phyloP scores from a whole-genome alignment of 2,797 vertebrate species.

The Pteronotus mesoamericanus region DNA sequence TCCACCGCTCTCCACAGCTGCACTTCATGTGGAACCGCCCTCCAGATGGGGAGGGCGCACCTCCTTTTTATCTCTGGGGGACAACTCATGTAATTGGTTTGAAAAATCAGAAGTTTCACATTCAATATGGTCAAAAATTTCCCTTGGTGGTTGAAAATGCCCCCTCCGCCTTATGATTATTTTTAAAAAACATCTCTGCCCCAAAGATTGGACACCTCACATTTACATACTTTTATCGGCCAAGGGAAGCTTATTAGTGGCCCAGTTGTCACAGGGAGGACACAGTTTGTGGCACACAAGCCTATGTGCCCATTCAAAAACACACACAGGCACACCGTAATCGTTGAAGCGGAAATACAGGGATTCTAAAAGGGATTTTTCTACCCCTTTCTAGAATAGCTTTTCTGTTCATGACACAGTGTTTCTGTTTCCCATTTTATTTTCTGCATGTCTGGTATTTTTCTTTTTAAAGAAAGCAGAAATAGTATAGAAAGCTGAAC shows the following conservation, averaged over 20 bases:
- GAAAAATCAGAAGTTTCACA: constrained; percentile 47
- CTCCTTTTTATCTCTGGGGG: not conserved
- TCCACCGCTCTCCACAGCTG: not conserved
- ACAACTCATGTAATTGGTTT: not conserved
- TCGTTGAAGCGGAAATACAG: not conserved
- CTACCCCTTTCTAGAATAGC: not conserved
- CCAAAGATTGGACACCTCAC: constrained; percentile 34
- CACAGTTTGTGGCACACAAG: constrained; percentile 40
- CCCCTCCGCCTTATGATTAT: not conserved
- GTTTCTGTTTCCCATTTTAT: not conserved
- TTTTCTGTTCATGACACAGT: not conserved
- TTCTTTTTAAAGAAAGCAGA: constrained; percentile 38
- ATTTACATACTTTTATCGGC: not conserved
- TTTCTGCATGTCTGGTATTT: not conserved
- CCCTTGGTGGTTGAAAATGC: constrained; percentile 14
- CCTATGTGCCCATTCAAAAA: not conserved
- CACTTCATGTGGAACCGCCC: constrained; percentile 33
- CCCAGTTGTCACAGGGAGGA: not conserved
- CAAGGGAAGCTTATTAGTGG: not conserved
- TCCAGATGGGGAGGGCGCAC: not conserved
- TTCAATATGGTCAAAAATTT: not conserved
- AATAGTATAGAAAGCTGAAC: constrained; percentile 17
- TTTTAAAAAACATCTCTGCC: not conserved
- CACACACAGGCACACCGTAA: not conserved
- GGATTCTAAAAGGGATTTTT: constrained; percentile 17